These are phyloP conservation scores for Lates japonicus DNA, from an alignment of 2,797 vertebrate species.

Conservation along the genomic window DNA sequence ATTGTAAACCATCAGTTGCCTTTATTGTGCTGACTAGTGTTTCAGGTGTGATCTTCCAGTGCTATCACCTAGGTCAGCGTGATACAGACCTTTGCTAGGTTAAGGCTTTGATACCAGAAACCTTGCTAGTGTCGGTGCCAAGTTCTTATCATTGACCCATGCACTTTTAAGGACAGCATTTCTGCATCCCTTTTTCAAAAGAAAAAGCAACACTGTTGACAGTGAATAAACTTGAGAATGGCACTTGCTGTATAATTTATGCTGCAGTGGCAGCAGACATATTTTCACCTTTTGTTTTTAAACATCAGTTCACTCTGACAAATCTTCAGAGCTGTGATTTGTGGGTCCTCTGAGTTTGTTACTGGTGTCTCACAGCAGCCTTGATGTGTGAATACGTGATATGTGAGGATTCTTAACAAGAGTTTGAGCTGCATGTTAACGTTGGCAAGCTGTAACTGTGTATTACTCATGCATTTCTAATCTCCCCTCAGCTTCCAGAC, in stretches of 20 bases:
- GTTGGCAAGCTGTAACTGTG: neutral
- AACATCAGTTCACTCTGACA: neutral
- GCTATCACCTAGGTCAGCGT: neutral
- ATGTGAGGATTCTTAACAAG: neutral
- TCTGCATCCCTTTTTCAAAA: neutral
- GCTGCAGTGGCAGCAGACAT: neutral
- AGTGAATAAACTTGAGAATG: too few species aligned
- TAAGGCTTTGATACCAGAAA: too few species aligned
- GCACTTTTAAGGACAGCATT: neutral
- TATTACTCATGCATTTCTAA: conserved; percentile 57
- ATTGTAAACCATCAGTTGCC: too few species aligned
- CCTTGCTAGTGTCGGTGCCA: too few species aligned
- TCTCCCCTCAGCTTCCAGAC: conserved; percentile 22
- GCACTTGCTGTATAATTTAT: conserved; percentile 23
- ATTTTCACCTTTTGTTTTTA: conserved; percentile 11
- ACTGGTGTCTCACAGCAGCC: neutral
- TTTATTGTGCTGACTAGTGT: too few species aligned
- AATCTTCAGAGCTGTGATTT: neutral
- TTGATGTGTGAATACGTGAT: conserved; percentile 1
- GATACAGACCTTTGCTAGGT: neutral
- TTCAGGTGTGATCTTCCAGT: too few species aligned
- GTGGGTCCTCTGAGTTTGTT: neutral
- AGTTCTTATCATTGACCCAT: neutral
- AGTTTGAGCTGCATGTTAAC: conserved; percentile 18
- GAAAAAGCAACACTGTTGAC: neutral